Evolutionary conservation across 2,888 invertebrate genomes (phyloP).

Genomic region (Monoplex corrugatus): DNA sequence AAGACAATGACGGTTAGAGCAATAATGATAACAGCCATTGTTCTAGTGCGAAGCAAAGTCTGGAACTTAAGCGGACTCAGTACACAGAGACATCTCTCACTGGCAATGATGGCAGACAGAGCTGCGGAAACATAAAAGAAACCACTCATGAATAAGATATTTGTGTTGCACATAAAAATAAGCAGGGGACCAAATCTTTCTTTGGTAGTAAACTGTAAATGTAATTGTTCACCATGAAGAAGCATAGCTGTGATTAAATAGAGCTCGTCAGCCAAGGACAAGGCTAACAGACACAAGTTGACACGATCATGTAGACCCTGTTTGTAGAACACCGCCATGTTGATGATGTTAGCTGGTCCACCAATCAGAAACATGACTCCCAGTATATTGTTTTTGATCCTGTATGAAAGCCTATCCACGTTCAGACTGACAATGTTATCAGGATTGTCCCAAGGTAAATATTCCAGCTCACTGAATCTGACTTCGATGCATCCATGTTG

Average conservation of each 20-base stretch:
- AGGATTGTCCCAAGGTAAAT: conserved; percentile 11
- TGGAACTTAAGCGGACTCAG: conserved; percentile 6
- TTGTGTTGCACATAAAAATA: background rate
- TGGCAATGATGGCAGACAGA: conserved; percentile 11
- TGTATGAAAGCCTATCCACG: background rate
- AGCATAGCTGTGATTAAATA: background rate
- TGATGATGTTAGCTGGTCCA: conserved; percentile 30
- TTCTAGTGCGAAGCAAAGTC: background rate
- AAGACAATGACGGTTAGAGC: background rate
- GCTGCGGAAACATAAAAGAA: background rate
- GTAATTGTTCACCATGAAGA: background rate
- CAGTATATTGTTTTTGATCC: background rate
- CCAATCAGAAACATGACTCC: background rate
- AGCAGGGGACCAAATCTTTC: background rate
- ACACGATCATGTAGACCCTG: background rate
- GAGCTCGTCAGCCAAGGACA: background rate
- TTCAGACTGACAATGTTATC: background rate
- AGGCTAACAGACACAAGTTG: conserved; percentile 8
- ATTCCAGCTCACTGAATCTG: background rate
- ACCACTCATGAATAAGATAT: background rate
- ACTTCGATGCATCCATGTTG: background rate
- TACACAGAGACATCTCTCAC: conserved; percentile 21
- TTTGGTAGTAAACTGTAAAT: too few relatives aligned
- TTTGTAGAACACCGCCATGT: conserved; percentile 33
- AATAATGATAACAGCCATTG: conserved; percentile 23